Conservation (phyloP, 2,113 vertebrate genomes). For the Dipodomys stephensi region DNA sequence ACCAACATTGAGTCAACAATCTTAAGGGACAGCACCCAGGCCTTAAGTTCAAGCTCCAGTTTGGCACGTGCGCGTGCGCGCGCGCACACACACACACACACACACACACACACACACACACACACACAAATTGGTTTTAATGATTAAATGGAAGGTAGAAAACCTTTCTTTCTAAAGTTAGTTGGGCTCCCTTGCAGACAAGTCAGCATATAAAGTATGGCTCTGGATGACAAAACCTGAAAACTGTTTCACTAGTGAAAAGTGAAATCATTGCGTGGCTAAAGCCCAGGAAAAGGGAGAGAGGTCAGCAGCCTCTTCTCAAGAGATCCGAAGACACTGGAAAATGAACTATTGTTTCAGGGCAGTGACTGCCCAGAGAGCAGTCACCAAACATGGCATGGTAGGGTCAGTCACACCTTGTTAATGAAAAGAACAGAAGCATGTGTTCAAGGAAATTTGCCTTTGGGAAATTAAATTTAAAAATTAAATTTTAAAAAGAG, state of each 20-base stretch:
- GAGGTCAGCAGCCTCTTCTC: neutral
- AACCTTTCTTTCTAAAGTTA: neutral
- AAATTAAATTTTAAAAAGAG: too few species aligned
- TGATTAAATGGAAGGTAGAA: too few species aligned
- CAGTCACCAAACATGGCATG: rapidly evolving
- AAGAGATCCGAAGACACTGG: too few species aligned
- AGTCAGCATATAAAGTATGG: neutral
- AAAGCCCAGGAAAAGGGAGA: neutral
- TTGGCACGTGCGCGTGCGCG: too few species aligned
- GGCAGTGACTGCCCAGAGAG: neutral
- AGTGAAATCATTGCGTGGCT: neutral
- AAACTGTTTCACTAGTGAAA: neutral
- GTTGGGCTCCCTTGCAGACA: neutral
- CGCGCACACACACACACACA: too few species aligned
- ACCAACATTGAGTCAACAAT: too few species aligned
- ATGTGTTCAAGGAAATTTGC: neutral
- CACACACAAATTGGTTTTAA: too few species aligned
- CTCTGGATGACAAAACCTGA: neutral
- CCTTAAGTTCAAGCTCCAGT: too few species aligned
- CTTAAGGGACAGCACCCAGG: too few species aligned
- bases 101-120: too few species aligned
- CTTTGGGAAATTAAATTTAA: neutral
- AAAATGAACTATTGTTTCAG: neutral
- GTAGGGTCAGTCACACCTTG: neutral
- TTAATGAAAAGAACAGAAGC: neutral